These are phyloP conservation scores for Antheraea yamamai DNA, from an alignment of 2,888 invertebrate genomes.

Conservation along the genomic window DNA sequence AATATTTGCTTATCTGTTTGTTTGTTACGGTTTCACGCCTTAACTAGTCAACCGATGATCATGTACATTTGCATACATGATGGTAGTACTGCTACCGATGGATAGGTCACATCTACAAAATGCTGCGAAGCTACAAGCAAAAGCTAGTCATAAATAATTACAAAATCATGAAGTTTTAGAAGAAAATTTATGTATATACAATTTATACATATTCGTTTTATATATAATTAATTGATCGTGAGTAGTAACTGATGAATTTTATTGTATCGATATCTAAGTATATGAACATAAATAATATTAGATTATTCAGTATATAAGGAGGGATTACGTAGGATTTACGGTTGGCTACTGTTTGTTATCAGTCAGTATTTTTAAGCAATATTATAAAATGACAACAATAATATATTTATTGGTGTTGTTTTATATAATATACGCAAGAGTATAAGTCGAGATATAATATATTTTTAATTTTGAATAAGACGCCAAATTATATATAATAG, in stretches of 20 bases:
- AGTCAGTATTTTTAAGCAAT: not conserved
- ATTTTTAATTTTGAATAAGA: not conserved
- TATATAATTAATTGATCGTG: not conserved
- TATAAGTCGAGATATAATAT: not conserved
- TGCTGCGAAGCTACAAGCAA: too few relatives aligned
- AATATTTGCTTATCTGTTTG: too few relatives aligned
- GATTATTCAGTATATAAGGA: not conserved
- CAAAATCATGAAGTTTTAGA: too few relatives aligned
- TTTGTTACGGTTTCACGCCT: too few relatives aligned
- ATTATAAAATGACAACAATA: not conserved
- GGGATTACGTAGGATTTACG: not conserved
- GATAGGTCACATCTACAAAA: too few relatives aligned
- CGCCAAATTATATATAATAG: too few relatives aligned
- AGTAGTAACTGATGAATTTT: not conserved
- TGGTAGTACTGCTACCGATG: too few relatives aligned
- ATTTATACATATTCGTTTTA: too few relatives aligned
- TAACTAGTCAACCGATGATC: too few relatives aligned
- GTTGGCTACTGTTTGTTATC: conserved; percentile 11
- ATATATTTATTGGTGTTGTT: not conserved
- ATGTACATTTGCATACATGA: too few relatives aligned
- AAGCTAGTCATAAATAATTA: too few relatives aligned
- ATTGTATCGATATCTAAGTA: not conserved
- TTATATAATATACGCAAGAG: not conserved
- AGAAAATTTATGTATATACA: too few relatives aligned
- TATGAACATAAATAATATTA: not conserved